Base-by-base conservation (phyloP, 2,888 invertebrate species). In the Caprella mutica region DNA sequence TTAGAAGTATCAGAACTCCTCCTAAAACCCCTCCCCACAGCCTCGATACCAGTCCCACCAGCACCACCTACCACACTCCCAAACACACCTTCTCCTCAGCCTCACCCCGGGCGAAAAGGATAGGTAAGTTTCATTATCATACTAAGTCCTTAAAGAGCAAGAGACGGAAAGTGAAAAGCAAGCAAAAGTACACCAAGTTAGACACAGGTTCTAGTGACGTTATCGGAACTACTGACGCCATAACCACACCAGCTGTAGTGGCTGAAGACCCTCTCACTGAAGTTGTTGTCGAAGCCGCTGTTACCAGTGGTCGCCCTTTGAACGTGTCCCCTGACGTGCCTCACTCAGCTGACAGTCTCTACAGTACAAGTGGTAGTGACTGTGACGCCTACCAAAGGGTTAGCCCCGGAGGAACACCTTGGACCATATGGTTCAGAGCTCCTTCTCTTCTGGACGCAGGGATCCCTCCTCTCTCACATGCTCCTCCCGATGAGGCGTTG, bases 121-220 rank as follows among this genome's bases (percentile, higher is more conserved):
- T n/a, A n/a, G n/a, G n/a, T n/a, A n/a, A n/a, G n/a, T n/a, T n/a
- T n/a, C n/a, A n/a, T n/a, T n/a, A n/a, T n/a, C n/a, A n/a, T n/a
- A 33, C 33, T 33, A 14, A 33, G 9, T 8, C 33, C 8, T 48
- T 30, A 5, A 29, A 48, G 29, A 29, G 29, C 14, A 27, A 29
- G 24, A 21, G 30, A 19, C 48, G 30, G 12, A 48, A 48, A 21
- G 19, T 48, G 14, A 48, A 48, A 14, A 24, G 29, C 5, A 48
- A 48, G 26, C 29, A 30, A 3, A 21, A 48, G 5, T 48, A 48
- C 30, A 48, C 48, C 5, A 48, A 48, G 30, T 30, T 48, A 21
- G 48, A 48, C n/a, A 48, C 48, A n/a, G 48, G 48, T 17, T 48
- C 48, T n/a, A 48, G 48, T n/a, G 48, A 48, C 14, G 29, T 48